These are phyloP conservation scores for Phymorhynchus buccinoides DNA, from an alignment of 1,140 invertebrate genomes.

Conservation along the genomic window DNA sequence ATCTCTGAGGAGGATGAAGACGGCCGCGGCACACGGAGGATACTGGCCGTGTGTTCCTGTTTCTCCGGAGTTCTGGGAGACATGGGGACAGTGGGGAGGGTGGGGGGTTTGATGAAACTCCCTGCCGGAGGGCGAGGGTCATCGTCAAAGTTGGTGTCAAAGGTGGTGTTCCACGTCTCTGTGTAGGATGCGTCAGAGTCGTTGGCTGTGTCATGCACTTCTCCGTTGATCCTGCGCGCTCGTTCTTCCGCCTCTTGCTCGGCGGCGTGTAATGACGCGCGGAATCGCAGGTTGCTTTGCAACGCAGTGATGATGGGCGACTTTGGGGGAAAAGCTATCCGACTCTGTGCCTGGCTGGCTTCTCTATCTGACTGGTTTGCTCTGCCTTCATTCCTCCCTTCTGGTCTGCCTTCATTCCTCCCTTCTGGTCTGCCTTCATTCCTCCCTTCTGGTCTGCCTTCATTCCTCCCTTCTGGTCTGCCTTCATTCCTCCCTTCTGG, in stretches of 20 bases:
- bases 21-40: slow-evolving; percentile 44
- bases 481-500: slow-evolving; percentile 11
- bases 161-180: slow-evolving; percentile 22
- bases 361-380: no score
- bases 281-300: slow-evolving; percentile 50
- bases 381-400: background rate
- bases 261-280: slow-evolving; percentile 48
- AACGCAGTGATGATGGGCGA: slow-evolving; percentile 51
- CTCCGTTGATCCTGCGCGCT: slow-evolving; percentile 47
- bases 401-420: slow-evolving; percentile 24
- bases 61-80: slow-evolving; percentile 27
- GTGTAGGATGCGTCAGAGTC: slow-evolving; percentile 33
- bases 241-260: slow-evolving; percentile 55
- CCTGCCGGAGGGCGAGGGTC: slow-evolving; percentile 27
- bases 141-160: slow-evolving; percentile 27
- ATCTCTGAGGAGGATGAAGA: slow-evolving; percentile 54
- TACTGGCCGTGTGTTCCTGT: slow-evolving; percentile 46
- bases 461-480: slow-evolving; percentile 19
- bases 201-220: slow-evolving; percentile 33
- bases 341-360: slow-evolving; percentile 15
- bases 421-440: no score
- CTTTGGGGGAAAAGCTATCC: slow-evolving; percentile 38
- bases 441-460: background rate
- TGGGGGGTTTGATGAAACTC: slow-evolving; percentile 35
- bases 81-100: slow-evolving; percentile 46